These are phyloP conservation scores for Nannoperca obscura DNA, from an alignment of 2,797 vertebrate species.

Conservation along the genomic window DNA sequence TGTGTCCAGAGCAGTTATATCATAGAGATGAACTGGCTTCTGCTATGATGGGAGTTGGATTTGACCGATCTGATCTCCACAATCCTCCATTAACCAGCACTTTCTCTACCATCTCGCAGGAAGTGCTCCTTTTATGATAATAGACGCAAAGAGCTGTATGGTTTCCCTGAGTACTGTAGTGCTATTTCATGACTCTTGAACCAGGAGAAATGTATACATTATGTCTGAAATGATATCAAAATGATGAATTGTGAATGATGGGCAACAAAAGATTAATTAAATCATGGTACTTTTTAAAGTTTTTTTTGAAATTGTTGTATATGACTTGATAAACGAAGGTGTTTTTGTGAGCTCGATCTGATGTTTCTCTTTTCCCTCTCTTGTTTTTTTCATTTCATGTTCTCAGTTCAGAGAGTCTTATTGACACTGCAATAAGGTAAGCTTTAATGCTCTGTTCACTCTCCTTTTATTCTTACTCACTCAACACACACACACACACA, in stretches of 20 bases:
- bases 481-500: slow-evolving; percentile 27
- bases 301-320: not conserved
- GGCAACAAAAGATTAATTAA: not conserved
- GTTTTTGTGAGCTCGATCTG: slow-evolving; percentile 6
- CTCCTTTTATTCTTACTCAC: slow-evolving; percentile 34
- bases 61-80: slow-evolving; percentile 14
- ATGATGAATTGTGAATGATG: not conserved
- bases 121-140: slow-evolving; percentile 57
- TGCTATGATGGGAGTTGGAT: not conserved
- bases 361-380: slow-evolving; percentile 14
- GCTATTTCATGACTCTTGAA: slow-evolving; percentile 2
- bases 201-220: not conserved
- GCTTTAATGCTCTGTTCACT: slow-evolving; percentile 32
- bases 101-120: slow-evolving; percentile 28
- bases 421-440: slow-evolving; percentile 82
- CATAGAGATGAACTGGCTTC: not conserved
- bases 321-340: not conserved
- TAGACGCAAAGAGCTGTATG: slow-evolving; percentile 40
- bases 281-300: not conserved
- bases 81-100: slow-evolving; percentile 42
- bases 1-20: slow-evolving; percentile 8
- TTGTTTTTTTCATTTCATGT: slow-evolving; percentile 7
- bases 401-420: slow-evolving; percentile 77
- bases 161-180: slow-evolving; percentile 25
- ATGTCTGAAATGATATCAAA: slow-evolving; percentile 5